Conservation (phyloP, 2,113 vertebrate genomes). For the Saguinus midas region DNA sequence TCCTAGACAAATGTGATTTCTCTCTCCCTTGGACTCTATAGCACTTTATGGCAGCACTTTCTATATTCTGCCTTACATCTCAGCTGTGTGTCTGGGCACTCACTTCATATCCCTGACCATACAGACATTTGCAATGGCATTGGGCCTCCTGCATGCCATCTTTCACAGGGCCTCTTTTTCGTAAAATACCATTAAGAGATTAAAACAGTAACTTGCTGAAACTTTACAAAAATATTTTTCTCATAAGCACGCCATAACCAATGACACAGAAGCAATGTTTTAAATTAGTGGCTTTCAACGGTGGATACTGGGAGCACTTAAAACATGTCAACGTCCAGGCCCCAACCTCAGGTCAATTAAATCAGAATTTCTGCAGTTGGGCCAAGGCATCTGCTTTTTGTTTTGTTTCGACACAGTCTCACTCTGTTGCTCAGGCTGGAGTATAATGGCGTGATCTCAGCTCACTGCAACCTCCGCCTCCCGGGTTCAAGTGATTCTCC, state of each 20-base stretch:
- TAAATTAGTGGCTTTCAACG: not conserved
- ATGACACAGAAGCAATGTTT: not conserved
- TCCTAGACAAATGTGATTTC: not conserved
- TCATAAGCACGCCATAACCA: not conserved
- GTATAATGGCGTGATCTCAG: too few relatives aligned
- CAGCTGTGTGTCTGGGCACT: not conserved
- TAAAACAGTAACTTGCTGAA: not conserved
- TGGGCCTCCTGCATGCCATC: not conserved
- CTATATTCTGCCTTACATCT: not conserved
- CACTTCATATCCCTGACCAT: rapidly evolving
- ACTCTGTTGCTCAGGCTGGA: too few relatives aligned
- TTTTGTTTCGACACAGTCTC: not conserved
- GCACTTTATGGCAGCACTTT: not conserved
- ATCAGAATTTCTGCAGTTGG: not conserved
- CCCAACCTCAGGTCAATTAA: not conserved
- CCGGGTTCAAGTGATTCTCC: too few relatives aligned
- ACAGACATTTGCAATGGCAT: not conserved
- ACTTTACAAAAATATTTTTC: not conserved
- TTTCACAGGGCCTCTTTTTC: not conserved
- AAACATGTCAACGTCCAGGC: not conserved
- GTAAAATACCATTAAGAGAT: not conserved
- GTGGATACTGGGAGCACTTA: not conserved
- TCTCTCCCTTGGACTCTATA: not conserved
- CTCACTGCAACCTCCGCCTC: too few relatives aligned
- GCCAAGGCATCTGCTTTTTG: not conserved